Percentiles rank a stretch among this genome's conserved stretches.
phyloP scores from a whole-genome alignment of 2,113 vertebrate species.

The Ptilorrhoa leucosticta region DNA sequence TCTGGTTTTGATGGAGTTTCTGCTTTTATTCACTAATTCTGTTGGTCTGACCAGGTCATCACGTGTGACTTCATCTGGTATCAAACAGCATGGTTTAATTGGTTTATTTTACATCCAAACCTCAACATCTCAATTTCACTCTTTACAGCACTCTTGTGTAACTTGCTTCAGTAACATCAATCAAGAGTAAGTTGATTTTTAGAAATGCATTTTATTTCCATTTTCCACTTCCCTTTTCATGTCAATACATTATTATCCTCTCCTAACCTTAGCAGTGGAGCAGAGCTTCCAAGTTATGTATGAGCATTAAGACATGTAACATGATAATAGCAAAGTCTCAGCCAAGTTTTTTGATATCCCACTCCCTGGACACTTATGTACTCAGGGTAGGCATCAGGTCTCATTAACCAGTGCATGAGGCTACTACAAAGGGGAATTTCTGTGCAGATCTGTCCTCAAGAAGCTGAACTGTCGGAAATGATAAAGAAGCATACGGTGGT shows the following conservation, averaged over 20 bases:
- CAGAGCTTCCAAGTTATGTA: not conserved
- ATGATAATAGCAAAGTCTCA: not conserved
- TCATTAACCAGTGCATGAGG: not conserved
- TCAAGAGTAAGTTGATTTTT: not conserved
- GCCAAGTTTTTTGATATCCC: not conserved
- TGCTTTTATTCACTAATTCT: not conserved
- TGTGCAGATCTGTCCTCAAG: not conserved
- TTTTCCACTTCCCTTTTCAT: not conserved
- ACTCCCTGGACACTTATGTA: not conserved
- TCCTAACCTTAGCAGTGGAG: not conserved
- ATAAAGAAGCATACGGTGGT: not conserved
- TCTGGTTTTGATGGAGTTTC: conserved; percentile 52
- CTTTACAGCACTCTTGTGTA: not conserved
- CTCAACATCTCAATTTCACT: not conserved
- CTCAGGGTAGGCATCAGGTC: not conserved
- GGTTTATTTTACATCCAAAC: conserved; percentile 29
- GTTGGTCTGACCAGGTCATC: conserved; percentile 35
- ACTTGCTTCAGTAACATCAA: not conserved
- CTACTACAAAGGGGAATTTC: not conserved
- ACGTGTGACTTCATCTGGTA: not conserved
- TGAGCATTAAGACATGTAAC: not conserved
- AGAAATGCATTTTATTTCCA: not conserved
- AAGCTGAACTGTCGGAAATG: not conserved
- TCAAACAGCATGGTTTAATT: not conserved
- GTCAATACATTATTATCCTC: not conserved